A percentile compares a stretch with the other conserved stretches of the same genome.
Evolutionary conservation across 2,888 invertebrate species (phyloP).

Genomic region (Tryphoninae sp.): DNA sequence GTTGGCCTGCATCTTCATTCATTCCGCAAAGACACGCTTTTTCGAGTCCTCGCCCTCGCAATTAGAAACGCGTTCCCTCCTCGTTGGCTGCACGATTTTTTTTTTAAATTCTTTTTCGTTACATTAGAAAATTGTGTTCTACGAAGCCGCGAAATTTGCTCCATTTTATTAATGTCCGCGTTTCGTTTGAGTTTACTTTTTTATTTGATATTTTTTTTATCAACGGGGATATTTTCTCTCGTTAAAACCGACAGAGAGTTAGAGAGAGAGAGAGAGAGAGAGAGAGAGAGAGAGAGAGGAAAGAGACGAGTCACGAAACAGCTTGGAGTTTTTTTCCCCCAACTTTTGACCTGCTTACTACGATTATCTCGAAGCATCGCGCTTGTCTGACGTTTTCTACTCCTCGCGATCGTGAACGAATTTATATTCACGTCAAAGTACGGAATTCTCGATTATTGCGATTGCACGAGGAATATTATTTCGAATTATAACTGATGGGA

Average conservation of each 20-base stretch:
- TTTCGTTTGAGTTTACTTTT: conserved; percentile 15
- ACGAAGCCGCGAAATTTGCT: conserved; percentile 25
- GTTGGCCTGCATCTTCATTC: conserved; percentile 51
- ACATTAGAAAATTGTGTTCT: conserved; percentile 18
- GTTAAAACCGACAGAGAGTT: not conserved
- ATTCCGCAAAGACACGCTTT: conserved; percentile 26
- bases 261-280: not conserved
- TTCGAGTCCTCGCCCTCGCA: conserved; percentile 7
- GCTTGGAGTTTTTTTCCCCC: not conserved
- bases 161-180: not conserved
- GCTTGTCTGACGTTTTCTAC: not conserved
- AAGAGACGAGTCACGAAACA: conserved; percentile 2
- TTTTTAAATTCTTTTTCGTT: not conserved
- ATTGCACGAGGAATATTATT: conserved; percentile 23
- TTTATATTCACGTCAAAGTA: conserved; percentile 6
- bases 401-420: conserved; percentile 6
- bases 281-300: not conserved
- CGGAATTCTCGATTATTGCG: conserved; percentile 14
- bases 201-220: conserved; percentile 5
- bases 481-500: conserved; percentile 32
- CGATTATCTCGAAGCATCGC: conserved; percentile 8
- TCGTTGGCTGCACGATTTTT: not conserved
- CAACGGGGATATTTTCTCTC: not conserved
- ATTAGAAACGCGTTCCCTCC: conserved; percentile 15
- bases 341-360: conserved; percentile 24